These are phyloP conservation scores for Rhynchomys soricoides DNA, from an alignment of 2,113 vertebrate genomes.

Conservation along the genomic window DNA sequence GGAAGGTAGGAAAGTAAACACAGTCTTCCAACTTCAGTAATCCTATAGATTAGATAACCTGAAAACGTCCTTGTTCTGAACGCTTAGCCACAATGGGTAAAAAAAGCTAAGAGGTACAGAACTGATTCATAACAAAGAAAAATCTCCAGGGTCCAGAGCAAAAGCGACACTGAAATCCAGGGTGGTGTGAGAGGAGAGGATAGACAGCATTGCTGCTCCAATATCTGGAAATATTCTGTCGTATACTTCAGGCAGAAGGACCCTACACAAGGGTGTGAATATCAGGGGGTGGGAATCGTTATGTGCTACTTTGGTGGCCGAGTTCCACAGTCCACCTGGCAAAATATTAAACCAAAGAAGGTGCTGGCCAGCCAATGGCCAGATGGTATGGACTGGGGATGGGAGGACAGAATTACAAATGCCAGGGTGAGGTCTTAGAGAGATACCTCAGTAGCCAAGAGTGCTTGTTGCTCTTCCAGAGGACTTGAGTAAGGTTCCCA, in stretches of 20 bases:
- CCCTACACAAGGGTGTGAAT: neutral
- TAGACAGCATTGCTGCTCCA: neutral
- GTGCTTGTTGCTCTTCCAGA: neutral
- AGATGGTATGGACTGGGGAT: neutral
- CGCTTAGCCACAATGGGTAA: neutral
- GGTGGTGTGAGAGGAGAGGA: neutral
- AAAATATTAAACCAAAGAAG: neutral
- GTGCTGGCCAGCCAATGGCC: neutral
- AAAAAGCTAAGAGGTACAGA: neutral
- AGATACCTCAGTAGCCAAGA: neutral
- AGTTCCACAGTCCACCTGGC: neutral
- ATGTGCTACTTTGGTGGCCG: neutral
- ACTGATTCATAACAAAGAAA: neutral
- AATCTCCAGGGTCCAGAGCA: neutral
- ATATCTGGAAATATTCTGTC: neutral
- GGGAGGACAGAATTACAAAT: neutral
- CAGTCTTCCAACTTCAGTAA: neutral
- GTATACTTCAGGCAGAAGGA: neutral
- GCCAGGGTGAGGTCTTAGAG: neutral
- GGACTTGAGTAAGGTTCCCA: neutral
- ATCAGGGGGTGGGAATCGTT: neutral
- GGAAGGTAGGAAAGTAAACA: neutral
- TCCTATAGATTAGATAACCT: neutral
- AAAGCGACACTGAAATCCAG: neutral
- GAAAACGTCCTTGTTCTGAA: neutral